phyloP scores from a whole-genome alignment of 2,797 vertebrate genomes.

The Diceros bicornis region DNA sequence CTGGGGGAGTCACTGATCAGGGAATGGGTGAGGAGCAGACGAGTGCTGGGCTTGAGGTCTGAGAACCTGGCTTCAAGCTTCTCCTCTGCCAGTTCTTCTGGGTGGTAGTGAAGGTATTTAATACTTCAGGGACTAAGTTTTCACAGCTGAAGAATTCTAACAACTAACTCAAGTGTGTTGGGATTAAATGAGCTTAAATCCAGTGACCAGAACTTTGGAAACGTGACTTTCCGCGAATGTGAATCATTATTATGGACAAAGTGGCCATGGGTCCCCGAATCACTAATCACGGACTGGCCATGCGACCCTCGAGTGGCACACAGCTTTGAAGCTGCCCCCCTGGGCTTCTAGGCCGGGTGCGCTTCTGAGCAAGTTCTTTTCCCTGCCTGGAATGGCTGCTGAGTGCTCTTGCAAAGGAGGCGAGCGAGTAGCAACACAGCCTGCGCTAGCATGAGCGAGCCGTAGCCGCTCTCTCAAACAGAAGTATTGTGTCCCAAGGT shows the following conservation, averaged over 20 bases:
- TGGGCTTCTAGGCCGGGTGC: not conserved
- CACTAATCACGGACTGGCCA: not conserved
- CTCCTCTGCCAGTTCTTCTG: not conserved
- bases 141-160: not conserved
- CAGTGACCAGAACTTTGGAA: constrained; percentile 19
- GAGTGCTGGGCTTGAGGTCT: not conserved
- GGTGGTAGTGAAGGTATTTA: not conserved
- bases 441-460: accelerated
- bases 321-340: not conserved
- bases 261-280: not conserved
- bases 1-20: not conserved
- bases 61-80: not conserved
- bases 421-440: not conserved
- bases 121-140: not conserved
- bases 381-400: not conserved
- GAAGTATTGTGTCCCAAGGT: constrained; percentile 71
- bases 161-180: not conserved
- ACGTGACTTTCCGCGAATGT: not conserved
- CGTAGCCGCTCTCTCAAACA: not conserved
- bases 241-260: not conserved
- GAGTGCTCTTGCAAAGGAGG: not conserved
- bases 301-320: not conserved
- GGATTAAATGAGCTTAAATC: not conserved
- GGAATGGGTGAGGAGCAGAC: not conserved
- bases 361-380: not conserved